A percentile compares a stretch with the other conserved stretches of the same genome.
These are phyloP conservation scores for Herpetotheres cachinnans DNA, from an alignment of 2,113 vertebrate genomes.

Conservation along the genomic window DNA sequence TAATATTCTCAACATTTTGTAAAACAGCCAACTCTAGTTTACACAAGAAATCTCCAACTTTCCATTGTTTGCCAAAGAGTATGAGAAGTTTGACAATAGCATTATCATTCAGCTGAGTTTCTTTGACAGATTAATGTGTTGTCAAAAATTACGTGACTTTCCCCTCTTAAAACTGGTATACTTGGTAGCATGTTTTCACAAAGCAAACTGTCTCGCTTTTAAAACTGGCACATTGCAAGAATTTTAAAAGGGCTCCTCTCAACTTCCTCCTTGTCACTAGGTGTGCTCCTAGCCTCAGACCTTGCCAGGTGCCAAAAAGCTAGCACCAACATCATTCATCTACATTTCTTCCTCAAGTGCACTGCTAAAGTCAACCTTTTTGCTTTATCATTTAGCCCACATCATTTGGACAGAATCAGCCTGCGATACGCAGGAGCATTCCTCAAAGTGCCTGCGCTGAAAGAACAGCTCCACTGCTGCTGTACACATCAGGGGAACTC, in stretches of 20 bases:
- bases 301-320: not conserved
- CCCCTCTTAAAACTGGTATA: not conserved
- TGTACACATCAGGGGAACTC: not conserved
- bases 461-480: not conserved
- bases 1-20: not conserved
- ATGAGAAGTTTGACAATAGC: not conserved
- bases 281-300: not conserved
- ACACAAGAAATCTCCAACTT: constrained; percentile 1
- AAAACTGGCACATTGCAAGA: not conserved
- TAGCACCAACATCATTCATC: not conserved
- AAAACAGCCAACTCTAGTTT: not conserved
- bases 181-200: not conserved
- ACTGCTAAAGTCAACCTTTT: not conserved
- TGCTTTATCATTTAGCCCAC: not conserved
- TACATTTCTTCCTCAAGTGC: not conserved
- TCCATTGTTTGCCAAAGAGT: not conserved
- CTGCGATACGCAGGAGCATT: not conserved
- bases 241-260: not conserved
- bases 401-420: not conserved
- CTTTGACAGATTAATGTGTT: not conserved
- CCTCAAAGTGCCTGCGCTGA: not conserved
- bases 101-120: not conserved
- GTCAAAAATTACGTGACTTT: constrained; percentile 5
- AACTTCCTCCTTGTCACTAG: not conserved
- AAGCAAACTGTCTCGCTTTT: not conserved